Base-by-base conservation (phyloP, 2,113 vertebrate genomes). In the Coreoperca whiteheadi region DNA sequence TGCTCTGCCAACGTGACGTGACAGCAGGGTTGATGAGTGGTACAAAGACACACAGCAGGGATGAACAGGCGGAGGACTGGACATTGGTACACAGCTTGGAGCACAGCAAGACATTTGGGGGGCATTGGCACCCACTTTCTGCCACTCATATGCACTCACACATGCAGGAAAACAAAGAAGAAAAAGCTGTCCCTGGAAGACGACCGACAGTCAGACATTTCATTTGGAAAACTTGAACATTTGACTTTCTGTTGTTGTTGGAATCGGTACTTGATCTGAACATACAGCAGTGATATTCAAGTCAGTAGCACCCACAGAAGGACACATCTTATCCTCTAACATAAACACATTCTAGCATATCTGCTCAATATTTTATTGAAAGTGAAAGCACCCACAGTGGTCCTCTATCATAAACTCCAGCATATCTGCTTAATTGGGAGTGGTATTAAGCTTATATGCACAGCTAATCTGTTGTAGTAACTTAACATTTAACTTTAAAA, bases 11-110 rank as follows among this genome's bases (percentile, higher is more conserved):
- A 70, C 6, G 54, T 37, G 66, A 78, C 70, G 78, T 68, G 90
- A 93, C 90, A 93, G 89, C 89, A 88, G 83, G 85, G 71, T 57
- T 80, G 85, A 92, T 88, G 87, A 82, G 86, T 85, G 86, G 79
- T 65, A 60, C 76, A 84, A 71, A 89, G 88, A 90, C 69, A 65
- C 64, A 84, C 91, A 83, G 82, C 81, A 87, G 87, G 86, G 70
- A 88, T 46, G 84, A 75, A 21, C 76, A 87, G 83, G 76, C 61
- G 48, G 81, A 71, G 54, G 83, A 68, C 66, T 86, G 81, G 88
- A 90, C 86, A 60, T 51, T 73, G 64, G 60, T 9, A 83, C 91
- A 90, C 90, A 92, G 93, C 90, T 87, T 91, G 87, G 74, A 89
- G 34, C 87, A n/a, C 89, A 91, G 90, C 79, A 43, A 85, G 90